phyloP scores from a whole-genome alignment of 92 coral and sea anemone genomes.

The Phenganax subtilis region DNA sequence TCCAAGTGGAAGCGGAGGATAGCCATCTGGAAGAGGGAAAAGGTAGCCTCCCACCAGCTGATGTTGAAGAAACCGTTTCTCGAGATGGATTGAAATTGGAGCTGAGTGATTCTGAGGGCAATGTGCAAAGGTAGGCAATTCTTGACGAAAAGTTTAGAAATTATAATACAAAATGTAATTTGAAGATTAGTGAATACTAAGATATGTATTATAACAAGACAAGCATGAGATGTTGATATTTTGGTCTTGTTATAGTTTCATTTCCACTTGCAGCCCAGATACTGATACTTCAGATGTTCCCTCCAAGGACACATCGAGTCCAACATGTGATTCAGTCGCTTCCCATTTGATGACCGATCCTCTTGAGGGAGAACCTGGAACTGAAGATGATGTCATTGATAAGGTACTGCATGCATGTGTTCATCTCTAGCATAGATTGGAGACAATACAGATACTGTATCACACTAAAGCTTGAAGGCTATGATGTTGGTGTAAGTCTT shows the following conservation, averaged over 20 bases:
- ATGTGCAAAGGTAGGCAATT: background rate
- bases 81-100: slow-evolving; percentile 17
- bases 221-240: background rate
- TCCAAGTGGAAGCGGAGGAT: slow-evolving; percentile 5
- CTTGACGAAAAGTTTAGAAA: no score
- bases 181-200: background rate
- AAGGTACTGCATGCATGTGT: slow-evolving; percentile 17
- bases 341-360: slow-evolving; percentile 39
- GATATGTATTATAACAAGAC: background rate
- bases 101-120: slow-evolving; percentile 18
- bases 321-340: slow-evolving; percentile 35
- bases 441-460: background rate
- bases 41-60: background rate
- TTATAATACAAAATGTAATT: no score
- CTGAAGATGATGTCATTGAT: slow-evolving; percentile 35
- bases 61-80: background rate
- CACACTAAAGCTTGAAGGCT: no score
- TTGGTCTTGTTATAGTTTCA: background rate
- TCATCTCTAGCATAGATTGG: background rate
- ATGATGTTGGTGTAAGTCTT: no score
- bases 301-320: slow-evolving; percentile 14
- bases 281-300: background rate
- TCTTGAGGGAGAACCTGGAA: slow-evolving; percentile 38
- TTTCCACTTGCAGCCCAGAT: background rate
- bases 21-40: slow-evolving; percentile 12